Conservation (phyloP, 2,113 vertebrate genomes). For the Poeciliopsis prolifica region DNA sequence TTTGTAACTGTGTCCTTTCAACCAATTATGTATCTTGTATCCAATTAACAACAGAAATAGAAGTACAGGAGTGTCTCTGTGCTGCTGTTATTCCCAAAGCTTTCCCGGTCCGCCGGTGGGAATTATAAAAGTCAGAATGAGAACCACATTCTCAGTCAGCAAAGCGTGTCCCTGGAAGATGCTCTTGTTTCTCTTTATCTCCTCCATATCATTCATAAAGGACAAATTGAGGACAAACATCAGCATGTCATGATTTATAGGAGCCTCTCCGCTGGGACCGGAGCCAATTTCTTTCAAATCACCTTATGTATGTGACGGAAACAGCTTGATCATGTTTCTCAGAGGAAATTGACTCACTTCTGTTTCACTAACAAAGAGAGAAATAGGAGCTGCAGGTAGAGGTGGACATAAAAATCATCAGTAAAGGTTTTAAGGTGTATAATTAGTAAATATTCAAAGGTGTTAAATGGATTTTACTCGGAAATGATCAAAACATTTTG, state of each 20-base stretch:
- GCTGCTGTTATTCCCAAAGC: constrained; percentile 27
- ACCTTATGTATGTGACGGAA: neutral
- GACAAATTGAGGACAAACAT: constrained; percentile 52
- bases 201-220: constrained; percentile 26
- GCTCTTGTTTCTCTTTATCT: constrained; percentile 16
- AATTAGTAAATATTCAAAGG: neutral
- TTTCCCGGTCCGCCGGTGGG: constrained; percentile 10
- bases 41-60: constrained; percentile 54
- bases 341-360: neutral
- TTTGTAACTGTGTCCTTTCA: neutral
- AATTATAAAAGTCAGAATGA: constrained; percentile 27
- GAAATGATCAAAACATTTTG: neutral
- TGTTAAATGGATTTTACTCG: neutral
- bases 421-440: neutral
- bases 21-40: constrained; percentile 14
- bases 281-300: constrained; percentile 35
- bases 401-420: neutral
- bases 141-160: constrained; percentile 28
- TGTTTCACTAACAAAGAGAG: constrained; percentile 23
- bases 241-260: constrained; percentile 39
- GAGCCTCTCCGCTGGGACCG: constrained; percentile 24
- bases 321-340: constrained; percentile 25
- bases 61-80: neutral
- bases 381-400: constrained; percentile 5
- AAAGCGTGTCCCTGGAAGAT: constrained; percentile 12